Evolutionary conservation across 1,140 invertebrate species (phyloP).

Genomic region (Drosophila ananassae): DNA sequence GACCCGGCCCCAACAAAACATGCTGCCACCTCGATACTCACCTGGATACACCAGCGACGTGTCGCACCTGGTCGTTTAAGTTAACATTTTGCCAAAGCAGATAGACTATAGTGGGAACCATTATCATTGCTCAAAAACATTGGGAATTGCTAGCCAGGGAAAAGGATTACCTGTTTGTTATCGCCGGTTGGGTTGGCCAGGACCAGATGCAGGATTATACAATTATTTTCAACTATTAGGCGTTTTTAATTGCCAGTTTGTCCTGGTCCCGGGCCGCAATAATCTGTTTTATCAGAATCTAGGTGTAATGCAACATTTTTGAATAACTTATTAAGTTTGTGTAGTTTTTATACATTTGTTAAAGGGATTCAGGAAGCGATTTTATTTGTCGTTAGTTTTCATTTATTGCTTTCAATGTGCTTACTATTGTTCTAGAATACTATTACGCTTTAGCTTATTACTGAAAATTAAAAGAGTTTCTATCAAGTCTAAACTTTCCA

Average conservation of each 20-base stretch:
- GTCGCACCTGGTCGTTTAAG: slow-evolving; percentile 88
- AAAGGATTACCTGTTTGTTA: slow-evolving; percentile 37
- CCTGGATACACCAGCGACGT: slow-evolving; percentile 88
- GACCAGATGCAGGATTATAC: slow-evolving; percentile 4
- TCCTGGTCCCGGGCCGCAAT: slow-evolving; percentile 27
- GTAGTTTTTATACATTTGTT: slow-evolving; percentile 59
- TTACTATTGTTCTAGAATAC: slow-evolving; percentile 30
- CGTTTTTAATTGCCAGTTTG: not conserved
- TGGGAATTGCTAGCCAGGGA: slow-evolving; percentile 31
- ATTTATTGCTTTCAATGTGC: slow-evolving; percentile 41
- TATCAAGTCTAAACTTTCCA: not conserved
- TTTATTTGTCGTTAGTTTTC: slow-evolving; percentile 5
- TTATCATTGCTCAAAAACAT: slow-evolving; percentile 53
- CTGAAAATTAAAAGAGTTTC: slow-evolving; percentile 7
- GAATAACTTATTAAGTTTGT: slow-evolving; percentile 61
- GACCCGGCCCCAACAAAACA: slow-evolving; percentile 75
- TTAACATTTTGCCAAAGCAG: slow-evolving; percentile 62
- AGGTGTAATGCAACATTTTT: slow-evolving; percentile 39
- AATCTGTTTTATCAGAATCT: slow-evolving; percentile 47
- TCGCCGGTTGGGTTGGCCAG: slow-evolving; percentile 20
- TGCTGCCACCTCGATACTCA: slow-evolving; percentile 86
- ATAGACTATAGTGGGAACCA: slow-evolving; percentile 23
- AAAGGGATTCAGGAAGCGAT: slow-evolving; percentile 2
- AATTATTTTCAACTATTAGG: not conserved
- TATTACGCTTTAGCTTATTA: slow-evolving; percentile 40